Evolutionary conservation across 2,113 vertebrate genomes (phyloP).

Genomic region (Cnemophilus loriae): DNA sequence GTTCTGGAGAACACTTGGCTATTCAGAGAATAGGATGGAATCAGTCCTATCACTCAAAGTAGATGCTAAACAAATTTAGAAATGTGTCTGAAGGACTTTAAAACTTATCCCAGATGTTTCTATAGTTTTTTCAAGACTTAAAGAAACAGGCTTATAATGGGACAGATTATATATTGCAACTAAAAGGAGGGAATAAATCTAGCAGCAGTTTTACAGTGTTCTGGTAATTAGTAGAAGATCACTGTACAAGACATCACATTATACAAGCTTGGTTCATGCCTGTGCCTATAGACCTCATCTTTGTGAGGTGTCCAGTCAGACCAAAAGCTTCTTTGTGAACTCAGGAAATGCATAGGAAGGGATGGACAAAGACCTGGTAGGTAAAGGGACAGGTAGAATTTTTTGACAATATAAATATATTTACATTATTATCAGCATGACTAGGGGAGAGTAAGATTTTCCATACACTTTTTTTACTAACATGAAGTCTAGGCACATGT

Average conservation of each 20-base stretch:
- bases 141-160: background rate
- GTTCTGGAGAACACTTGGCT: background rate
- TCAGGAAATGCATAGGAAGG: background rate
- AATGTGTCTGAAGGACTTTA: conserved; percentile 16
- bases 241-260: background rate
- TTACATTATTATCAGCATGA: background rate
- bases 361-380: background rate
- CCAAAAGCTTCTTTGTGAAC: background rate
- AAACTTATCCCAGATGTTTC: background rate
- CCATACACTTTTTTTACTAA: background rate
- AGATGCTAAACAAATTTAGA: conserved; percentile 23
- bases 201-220: background rate
- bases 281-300: background rate
- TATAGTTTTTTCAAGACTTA: conserved; percentile 8
- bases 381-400: background rate
- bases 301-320: background rate
- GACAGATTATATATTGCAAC: conserved; percentile 25
- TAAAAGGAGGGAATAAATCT: conserved; percentile 26
- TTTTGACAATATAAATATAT: background rate
- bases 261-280: background rate
- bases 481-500: background rate
- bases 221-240: background rate
- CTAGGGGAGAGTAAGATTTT: background rate
- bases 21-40: background rate
- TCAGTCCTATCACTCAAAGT: background rate